phyloP scores from a whole-genome alignment of 2,797 vertebrate species.

The Meriones psammophilus region DNA sequence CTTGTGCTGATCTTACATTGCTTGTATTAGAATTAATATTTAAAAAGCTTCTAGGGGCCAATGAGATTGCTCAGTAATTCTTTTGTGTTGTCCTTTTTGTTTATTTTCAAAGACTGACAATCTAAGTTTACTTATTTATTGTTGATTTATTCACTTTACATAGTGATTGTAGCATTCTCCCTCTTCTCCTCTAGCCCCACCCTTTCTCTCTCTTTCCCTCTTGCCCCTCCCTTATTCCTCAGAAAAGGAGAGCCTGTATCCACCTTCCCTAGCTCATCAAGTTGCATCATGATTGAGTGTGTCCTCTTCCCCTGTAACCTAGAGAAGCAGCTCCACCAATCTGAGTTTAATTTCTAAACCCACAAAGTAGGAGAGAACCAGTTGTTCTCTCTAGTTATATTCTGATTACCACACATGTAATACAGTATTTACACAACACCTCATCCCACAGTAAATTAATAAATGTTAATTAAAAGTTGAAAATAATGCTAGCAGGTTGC shows the following conservation, averaged over 20 bases:
- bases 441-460: background rate
- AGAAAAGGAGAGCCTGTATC: no score
- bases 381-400: background rate
- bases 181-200: no score
- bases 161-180: no score
- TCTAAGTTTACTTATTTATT: background rate
- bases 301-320: no score
- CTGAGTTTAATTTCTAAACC: background rate
- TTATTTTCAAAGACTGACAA: background rate
- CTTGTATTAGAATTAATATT: constrained; percentile 30
- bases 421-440: background rate
- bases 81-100: background rate
- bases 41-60: background rate
- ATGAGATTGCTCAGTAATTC: background rate
- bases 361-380: background rate
- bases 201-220: no score
- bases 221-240: no score
- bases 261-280: no score
- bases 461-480: background rate
- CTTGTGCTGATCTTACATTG: background rate
- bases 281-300: no score
- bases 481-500: background rate
- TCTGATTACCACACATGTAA: background rate
- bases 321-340: background rate
- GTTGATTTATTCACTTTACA: no score